Percentiles rank a stretch among this genome's conserved stretches.
Evolutionary conservation across 64 coral and sea anemone species (phyloP).

Genomic region (Dendrophyllia cribrosa): DNA sequence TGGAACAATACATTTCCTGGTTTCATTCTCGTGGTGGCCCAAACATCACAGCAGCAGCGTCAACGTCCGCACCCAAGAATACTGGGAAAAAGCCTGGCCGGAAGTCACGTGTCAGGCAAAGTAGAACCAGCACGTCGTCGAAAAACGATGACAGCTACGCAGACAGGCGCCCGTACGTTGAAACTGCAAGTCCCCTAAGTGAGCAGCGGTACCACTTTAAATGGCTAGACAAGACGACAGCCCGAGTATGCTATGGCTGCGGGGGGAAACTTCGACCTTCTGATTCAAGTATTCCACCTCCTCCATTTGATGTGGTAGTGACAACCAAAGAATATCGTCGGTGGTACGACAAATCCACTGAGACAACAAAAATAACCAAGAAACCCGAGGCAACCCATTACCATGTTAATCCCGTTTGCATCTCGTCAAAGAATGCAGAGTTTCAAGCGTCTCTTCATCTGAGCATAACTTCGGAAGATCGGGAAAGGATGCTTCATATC

Average conservation of each 20-base stretch:
- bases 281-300: slow-evolving; percentile 3
- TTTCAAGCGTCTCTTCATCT: slow-evolving; percentile 25
- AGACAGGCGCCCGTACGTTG: not conserved
- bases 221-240: slow-evolving; percentile 14
- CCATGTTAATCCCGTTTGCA: slow-evolving; percentile 40
- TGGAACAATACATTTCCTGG: slow-evolving; percentile 33
- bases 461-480: not conserved
- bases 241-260: slow-evolving; percentile 35
- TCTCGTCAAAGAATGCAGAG: not conserved
- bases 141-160: no score
- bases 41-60: slow-evolving; percentile 6
- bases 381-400: slow-evolving; percentile 32
- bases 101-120: no score
- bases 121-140: no score
- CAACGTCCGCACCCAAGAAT: not conserved
- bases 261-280: slow-evolving; percentile 23
- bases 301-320: slow-evolving; percentile 21
- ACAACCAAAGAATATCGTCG: slow-evolving; percentile 19
- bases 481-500: not conserved
- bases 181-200: not conserved
- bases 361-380: not conserved
- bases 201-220: not conserved
- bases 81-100: no score
- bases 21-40: slow-evolving; percentile 25
- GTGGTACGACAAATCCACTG: slow-evolving; percentile 37